These are phyloP conservation scores for Battus philenor DNA, from an alignment of 1,140 invertebrate species.

Conservation along the genomic window DNA sequence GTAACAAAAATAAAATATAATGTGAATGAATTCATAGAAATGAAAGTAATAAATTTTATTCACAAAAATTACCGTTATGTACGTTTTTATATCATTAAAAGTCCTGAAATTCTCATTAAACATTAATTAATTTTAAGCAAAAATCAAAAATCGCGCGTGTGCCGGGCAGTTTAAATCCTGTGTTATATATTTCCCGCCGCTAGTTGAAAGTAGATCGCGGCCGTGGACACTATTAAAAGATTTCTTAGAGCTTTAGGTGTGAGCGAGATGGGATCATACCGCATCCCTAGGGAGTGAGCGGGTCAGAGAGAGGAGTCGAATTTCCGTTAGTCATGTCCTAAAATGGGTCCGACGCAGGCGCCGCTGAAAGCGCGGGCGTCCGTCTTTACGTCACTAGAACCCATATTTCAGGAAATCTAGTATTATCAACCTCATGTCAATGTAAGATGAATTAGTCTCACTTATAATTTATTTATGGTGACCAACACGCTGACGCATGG, in stretches of 20 bases:
- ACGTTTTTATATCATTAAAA: too few species aligned
- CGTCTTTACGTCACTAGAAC: slow-evolving; percentile 68
- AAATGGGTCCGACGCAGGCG: slow-evolving; percentile 78
- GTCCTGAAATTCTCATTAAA: too few species aligned
- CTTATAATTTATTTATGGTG: slow-evolving; percentile 36
- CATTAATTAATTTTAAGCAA: background rate
- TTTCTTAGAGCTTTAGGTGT: slow-evolving; percentile 71
- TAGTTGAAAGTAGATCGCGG: slow-evolving; percentile 73
- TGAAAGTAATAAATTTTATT: too few species aligned
- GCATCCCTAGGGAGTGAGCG: slow-evolving; percentile 65
- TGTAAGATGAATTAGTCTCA: slow-evolving; percentile 44
- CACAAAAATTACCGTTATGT: too few species aligned
- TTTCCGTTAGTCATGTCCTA: slow-evolving; percentile 81
- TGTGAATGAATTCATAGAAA: too few species aligned
- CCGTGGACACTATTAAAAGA: slow-evolving; percentile 76
- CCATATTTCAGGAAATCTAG: slow-evolving; percentile 67
- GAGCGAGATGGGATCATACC: slow-evolving; percentile 56
- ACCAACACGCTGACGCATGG: slow-evolving; percentile 60
- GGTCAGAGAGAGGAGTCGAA: slow-evolving; percentile 76
- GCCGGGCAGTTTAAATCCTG: slow-evolving; percentile 38
- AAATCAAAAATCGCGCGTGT: slow-evolving; percentile 29
- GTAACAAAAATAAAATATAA: too few species aligned
- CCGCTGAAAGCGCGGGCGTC: slow-evolving; percentile 73
- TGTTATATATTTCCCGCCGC: slow-evolving; percentile 65
- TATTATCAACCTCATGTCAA: slow-evolving; percentile 29